Percentiles rank a stretch among this genome's conserved stretches.
Evolutionary conservation across 2,797 vertebrate genomes (phyloP).

Genomic region (Argya squamiceps): DNA sequence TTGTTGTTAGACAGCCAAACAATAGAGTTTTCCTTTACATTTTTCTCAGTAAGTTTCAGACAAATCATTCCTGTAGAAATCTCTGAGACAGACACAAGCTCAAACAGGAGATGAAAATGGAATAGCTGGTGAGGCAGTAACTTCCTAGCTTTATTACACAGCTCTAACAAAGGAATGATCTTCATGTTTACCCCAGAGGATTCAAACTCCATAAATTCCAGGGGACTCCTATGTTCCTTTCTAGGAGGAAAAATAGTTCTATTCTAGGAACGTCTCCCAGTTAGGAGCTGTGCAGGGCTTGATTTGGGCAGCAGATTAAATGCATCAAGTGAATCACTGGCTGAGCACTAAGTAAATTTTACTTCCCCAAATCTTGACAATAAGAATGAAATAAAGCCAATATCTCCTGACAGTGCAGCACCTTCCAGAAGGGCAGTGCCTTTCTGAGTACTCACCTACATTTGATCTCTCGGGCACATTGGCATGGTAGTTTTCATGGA

Average conservation of each 20-base stretch:
- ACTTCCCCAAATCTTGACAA: not conserved
- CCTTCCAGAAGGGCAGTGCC: not conserved
- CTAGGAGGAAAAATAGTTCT: not conserved
- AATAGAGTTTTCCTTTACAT: not conserved
- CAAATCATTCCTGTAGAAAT: not conserved
- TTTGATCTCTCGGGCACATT: constrained; percentile 97
- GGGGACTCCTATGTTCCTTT: not conserved
- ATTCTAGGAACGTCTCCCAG: not conserved
- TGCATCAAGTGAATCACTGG: not conserved
- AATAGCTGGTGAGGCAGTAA: not conserved
- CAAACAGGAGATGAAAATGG: not conserved
- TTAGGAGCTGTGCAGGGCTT: not conserved
- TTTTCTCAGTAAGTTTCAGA: not conserved
- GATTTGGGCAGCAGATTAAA: not conserved
- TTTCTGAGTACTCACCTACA: constrained; percentile 86
- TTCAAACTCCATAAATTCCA: not conserved
- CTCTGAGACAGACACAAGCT: not conserved
- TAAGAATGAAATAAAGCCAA: not conserved
- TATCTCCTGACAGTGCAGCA: not conserved
- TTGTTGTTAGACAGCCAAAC: not conserved
- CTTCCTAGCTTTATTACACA: not conserved
- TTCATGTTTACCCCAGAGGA: not conserved
- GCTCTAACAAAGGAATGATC: not conserved
- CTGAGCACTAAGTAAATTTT: not conserved
- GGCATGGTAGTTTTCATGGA: constrained; percentile 94